A percentile compares a stretch with the other conserved stretches of the same genome.
phyloP scores from a whole-genome alignment of 2,888 invertebrate species.

The Eretmocerus hayati region DNA sequence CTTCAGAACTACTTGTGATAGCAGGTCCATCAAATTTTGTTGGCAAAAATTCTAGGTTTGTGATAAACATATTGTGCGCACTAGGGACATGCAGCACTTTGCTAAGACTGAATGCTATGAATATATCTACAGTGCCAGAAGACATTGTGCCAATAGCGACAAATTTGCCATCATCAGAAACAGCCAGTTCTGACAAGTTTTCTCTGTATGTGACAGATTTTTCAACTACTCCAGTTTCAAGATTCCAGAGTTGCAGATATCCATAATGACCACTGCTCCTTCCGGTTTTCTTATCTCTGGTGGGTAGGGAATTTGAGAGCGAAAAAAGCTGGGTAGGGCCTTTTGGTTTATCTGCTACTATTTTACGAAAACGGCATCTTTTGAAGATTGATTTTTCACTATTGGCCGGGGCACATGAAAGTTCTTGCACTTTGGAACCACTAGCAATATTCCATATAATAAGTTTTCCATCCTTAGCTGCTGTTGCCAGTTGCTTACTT shows the following conservation, averaged over 20 bases:
- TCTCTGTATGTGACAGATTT: slow-evolving; percentile 61
- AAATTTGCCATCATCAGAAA: slow-evolving; percentile 86
- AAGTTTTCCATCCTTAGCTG: slow-evolving; percentile 81
- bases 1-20: slow-evolving; percentile 68
- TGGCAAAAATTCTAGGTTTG: slow-evolving; percentile 89
- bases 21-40: slow-evolving; percentile 62
- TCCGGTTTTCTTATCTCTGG: slow-evolving; percentile 33
- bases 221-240: slow-evolving; percentile 54
- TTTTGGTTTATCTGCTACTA: slow-evolving; percentile 55
- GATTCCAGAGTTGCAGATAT: slow-evolving; percentile 74
- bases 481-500: slow-evolving; percentile 69
- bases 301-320: slow-evolving; percentile 71
- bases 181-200: slow-evolving; percentile 76
- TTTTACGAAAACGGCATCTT: slow-evolving; percentile 60
- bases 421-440: slow-evolving; percentile 60
- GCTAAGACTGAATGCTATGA: slow-evolving; percentile 88
- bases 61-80: slow-evolving; percentile 95
- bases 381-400: slow-evolving; percentile 78
- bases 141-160: slow-evolving; percentile 91
- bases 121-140: slow-evolving; percentile 84
- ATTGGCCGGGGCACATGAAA: slow-evolving; percentile 66
- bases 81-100: slow-evolving; percentile 72
- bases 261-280: slow-evolving; percentile 7
- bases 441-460: slow-evolving; percentile 69
- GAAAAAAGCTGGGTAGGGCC: slow-evolving; percentile 55